Evolutionary conservation across 2,888 invertebrate species (phyloP).

Genomic region (Meghimatium bilineatum): DNA sequence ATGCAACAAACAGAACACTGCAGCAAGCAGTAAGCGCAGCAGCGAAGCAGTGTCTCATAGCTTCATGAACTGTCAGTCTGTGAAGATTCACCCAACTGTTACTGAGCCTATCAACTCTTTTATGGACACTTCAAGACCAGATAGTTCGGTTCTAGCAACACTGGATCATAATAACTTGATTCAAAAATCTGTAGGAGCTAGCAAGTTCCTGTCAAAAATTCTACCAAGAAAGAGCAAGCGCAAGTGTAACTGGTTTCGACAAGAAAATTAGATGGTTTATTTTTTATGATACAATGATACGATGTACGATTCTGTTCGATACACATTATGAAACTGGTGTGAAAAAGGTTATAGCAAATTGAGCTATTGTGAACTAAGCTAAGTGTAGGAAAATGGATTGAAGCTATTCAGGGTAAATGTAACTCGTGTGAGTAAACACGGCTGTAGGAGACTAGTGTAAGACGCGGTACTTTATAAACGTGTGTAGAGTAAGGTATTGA

Average conservation of each 20-base stretch:
- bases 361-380: no score
- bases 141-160: background rate
- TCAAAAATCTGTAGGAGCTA: conserved; percentile 18
- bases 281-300: no score
- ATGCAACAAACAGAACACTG: background rate
- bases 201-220: conserved; percentile 35
- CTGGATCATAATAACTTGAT: background rate
- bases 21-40: background rate
- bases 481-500: no score
- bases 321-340: no score
- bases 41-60: background rate
- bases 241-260: conserved; percentile 27
- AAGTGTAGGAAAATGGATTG: no score
- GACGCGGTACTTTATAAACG: no score
- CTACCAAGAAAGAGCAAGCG: conserved; percentile 26
- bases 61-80: conserved; percentile 23
- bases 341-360: no score
- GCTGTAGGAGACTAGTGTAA: no score
- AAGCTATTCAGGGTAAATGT: no score
- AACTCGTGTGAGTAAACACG: no score
- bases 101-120: background rate
- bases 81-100: conserved; percentile 29
- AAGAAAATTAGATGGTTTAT: conserved; percentile 3
- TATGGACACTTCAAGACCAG: conserved; percentile 15
- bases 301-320: no score